Base-by-base conservation (phyloP, 2,888 invertebrate species). In the Lissocephala sabroskyi region DNA sequence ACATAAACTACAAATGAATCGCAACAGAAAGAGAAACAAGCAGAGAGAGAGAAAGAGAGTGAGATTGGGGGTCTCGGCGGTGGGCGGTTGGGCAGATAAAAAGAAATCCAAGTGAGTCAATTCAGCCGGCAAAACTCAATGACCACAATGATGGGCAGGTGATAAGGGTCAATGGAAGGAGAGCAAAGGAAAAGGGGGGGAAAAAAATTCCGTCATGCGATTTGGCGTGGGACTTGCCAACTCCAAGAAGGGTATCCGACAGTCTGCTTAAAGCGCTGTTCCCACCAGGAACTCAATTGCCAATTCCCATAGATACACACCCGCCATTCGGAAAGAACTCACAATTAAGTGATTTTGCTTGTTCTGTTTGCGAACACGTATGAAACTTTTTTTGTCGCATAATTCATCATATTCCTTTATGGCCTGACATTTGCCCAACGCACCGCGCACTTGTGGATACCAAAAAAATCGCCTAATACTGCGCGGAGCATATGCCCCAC, bases 311-410 rank as follows among this genome's bases (percentile, higher is more conserved):
- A 58, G 49, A 62, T 58, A 65, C 30, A 62, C 41, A 57, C 50
- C 30, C 48, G 47, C 45, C 53, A 45, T 62, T 37, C 57, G 63
- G 45, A 44, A n/a, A n/a, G n/a, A n/a, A 47, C 63, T 39, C 65
- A 61, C 68, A 75, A 67, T 63, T 67, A 63, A 67, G 65, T 71
- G 71, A 75, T 67, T 73, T 67, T 63, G 57, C 63, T 63, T 70
- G 74, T 74, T 35, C 16, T 14, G 35, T 35, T 13, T 35, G 30
- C 13, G 30, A n/a, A n/a, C n/a, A n/a, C n/a, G n/a, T n/a, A n/a
- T n/a, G n/a, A n/a, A n/a, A n/a, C n/a, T n/a, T n/a, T n/a, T n/a
- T 35, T 35, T 35, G 23, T 23, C 35, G 35, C 16, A 35, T 35
- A 35, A 35, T 35, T 68, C 67, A 68, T 68, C 67, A 68, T 73